A percentile compares a stretch with the other conserved stretches of the same genome.
These are phyloP conservation scores for Cylas formicarius DNA, from an alignment of 1,140 invertebrate genomes.

Conservation along the genomic window DNA sequence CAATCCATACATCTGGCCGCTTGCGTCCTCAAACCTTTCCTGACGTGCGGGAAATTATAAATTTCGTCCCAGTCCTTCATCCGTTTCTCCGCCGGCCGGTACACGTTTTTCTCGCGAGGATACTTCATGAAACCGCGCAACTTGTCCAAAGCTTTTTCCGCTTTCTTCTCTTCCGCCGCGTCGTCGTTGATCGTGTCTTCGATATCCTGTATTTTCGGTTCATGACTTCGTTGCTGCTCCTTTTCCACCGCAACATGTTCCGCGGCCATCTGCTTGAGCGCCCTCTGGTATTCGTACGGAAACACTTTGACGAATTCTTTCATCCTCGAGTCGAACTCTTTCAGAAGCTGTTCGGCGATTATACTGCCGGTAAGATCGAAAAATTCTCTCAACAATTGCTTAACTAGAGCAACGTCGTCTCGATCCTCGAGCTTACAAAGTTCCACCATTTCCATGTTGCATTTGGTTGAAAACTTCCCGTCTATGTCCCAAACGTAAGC, in stretches of 20 bases:
- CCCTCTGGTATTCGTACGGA: slow-evolving; percentile 93
- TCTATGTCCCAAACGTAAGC: slow-evolving; percentile 92
- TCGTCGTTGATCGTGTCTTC: slow-evolving; percentile 77
- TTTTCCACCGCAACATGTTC: slow-evolving; percentile 42
- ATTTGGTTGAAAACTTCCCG: slow-evolving; percentile 76
- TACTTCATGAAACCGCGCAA: slow-evolving; percentile 93
- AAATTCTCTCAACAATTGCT: slow-evolving; percentile 79
- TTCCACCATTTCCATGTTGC: slow-evolving; percentile 88
- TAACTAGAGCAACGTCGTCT: slow-evolving; percentile 77
- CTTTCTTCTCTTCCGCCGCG: slow-evolving; percentile 66
- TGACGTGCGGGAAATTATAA: slow-evolving; percentile 79
- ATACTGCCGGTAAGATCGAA: slow-evolving; percentile 82
- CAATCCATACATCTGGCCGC: slow-evolving; percentile 99
- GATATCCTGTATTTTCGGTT: slow-evolving; percentile 67
- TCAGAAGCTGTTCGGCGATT: slow-evolving; percentile 71
- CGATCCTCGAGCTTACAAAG: slow-evolving; percentile 68
- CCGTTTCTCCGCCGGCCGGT: slow-evolving; percentile 75
- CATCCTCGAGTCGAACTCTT: slow-evolving; percentile 73
- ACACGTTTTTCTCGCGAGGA: slow-evolving; percentile 75
- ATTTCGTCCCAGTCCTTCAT: slow-evolving; percentile 96
- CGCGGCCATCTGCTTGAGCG: slow-evolving; percentile 66
- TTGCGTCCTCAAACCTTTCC: slow-evolving; percentile 82
- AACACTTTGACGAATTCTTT: slow-evolving; percentile 93
- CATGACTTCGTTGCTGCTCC: slow-evolving; percentile 27
- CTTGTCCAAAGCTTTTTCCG: slow-evolving; percentile 82